Evolutionary conservation across 2,113 vertebrate genomes (phyloP).

Genomic region (Solea senegalensis): DNA sequence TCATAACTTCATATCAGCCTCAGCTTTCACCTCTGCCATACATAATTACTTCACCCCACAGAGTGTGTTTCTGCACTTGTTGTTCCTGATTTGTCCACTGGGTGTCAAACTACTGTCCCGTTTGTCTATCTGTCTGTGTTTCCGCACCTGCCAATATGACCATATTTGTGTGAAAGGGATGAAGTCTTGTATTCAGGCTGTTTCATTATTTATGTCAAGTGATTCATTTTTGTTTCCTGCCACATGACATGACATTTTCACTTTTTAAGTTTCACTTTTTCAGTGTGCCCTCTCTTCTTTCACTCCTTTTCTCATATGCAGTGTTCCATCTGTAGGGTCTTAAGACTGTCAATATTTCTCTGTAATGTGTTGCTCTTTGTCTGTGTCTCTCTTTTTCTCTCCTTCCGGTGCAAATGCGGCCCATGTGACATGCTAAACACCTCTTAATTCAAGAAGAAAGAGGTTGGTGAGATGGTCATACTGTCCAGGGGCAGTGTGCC

Average conservation of each 20-base stretch:
- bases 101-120: no score
- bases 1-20: no score
- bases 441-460: slow-evolving; percentile 91
- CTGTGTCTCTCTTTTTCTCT: slow-evolving; percentile 49
- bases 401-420: slow-evolving; percentile 80
- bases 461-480: slow-evolving; percentile 85
- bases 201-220: no score
- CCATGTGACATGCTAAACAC: slow-evolving; percentile 85
- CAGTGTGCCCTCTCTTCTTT: slow-evolving; percentile 43
- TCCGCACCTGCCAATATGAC: no score
- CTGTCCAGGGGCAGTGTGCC: slow-evolving; percentile 23
- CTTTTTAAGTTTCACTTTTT: slow-evolving; percentile 70
- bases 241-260: slow-evolving; percentile 49
- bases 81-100: no score
- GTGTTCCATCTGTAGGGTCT: slow-evolving; percentile 23
- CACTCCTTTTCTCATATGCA: slow-evolving; percentile 68
- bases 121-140: no score
- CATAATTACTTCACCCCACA: no score
- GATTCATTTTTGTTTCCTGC: neutral
- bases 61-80: no score
- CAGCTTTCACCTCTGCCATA: no score
- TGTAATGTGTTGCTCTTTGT: slow-evolving; percentile 75
- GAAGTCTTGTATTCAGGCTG: no score
- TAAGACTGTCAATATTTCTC: slow-evolving; percentile 34
- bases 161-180: no score